A percentile compares a stretch with the other conserved stretches of the same genome.
Evolutionary conservation across 2,113 vertebrate genomes (phyloP).

Genomic region (Phyllostomus hastatus): DNA sequence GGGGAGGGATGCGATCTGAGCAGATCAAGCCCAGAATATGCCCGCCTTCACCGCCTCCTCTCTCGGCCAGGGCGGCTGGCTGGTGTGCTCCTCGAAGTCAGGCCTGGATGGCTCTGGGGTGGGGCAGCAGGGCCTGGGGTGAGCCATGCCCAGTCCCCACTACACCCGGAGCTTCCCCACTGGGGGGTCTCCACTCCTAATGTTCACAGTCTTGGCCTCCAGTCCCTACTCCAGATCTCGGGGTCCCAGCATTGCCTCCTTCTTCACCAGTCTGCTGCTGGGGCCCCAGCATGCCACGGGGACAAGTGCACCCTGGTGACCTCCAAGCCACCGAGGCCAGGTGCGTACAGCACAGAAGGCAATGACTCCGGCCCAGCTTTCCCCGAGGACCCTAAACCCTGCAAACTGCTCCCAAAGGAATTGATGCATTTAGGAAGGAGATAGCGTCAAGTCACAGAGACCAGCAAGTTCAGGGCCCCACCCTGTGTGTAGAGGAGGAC

Average conservation of each 20-base stretch:
- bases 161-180: background rate
- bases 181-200: too few relatives aligned
- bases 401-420: background rate
- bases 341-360: background rate
- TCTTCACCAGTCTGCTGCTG: background rate
- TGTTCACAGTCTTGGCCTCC: background rate
- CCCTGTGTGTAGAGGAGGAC: background rate
- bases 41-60: background rate
- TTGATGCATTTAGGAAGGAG: background rate
- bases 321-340: background rate
- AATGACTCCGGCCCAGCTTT: background rate
- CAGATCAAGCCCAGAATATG: background rate
- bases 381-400: background rate
- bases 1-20: background rate
- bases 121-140: background rate
- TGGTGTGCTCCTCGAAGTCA: background rate
- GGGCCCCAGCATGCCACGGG: background rate
- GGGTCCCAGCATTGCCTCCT: background rate
- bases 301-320: background rate
- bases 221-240: background rate
- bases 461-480: background rate
- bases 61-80: background rate
- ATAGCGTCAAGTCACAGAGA: background rate
- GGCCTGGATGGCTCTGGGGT: background rate
- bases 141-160: background rate